These are phyloP conservation scores for Sula dactylatra DNA, from an alignment of 2,113 vertebrate species.

Conservation along the genomic window DNA sequence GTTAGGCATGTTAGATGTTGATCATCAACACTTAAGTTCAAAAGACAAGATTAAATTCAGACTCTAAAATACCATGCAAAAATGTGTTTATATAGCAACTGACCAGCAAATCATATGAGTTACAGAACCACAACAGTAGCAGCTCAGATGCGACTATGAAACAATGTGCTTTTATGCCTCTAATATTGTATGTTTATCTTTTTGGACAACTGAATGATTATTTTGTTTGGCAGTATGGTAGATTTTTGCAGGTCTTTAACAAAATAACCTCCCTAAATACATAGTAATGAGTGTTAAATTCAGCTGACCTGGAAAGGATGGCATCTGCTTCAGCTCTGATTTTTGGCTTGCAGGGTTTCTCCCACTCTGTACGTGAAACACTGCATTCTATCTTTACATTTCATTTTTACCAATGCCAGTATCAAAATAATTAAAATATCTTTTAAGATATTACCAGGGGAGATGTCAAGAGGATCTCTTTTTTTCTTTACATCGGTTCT, in stretches of 20 bases:
- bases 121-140: background rate
- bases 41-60: background rate
- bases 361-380: background rate
- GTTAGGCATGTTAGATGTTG: background rate
- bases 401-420: background rate
- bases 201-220: background rate
- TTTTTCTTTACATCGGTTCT: background rate
- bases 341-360: background rate
- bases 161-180: background rate
- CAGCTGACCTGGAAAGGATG: background rate
- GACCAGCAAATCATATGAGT: background rate
- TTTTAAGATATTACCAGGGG: background rate
- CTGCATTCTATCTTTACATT: background rate
- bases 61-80: background rate
- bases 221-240: conserved; percentile 8
- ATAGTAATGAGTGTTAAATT: background rate
- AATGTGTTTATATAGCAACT: background rate
- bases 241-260: background rate
- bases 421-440: background rate
- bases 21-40: background rate
- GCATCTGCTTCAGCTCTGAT: conserved; percentile 21
- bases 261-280: background rate
- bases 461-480: background rate
- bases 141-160: background rate
- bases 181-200: conserved; percentile 1